A percentile compares a stretch with the other conserved stretches of the same genome.
phyloP scores from a whole-genome alignment of 2,113 vertebrate genomes.

The Sphyrna mokarran region DNA sequence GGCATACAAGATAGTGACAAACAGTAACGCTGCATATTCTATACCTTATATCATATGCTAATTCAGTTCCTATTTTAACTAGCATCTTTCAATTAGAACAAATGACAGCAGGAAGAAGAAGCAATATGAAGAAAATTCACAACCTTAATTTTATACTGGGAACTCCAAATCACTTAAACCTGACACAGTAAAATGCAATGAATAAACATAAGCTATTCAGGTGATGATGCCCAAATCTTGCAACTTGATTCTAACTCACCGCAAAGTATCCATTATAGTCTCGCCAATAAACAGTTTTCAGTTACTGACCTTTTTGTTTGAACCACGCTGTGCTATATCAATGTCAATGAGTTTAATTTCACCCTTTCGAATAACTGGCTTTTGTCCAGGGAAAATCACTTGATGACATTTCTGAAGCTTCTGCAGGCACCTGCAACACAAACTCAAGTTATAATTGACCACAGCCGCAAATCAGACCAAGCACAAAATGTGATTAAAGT shows the following conservation, averaged over 20 bases:
- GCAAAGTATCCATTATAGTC: background rate
- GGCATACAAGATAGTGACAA: background rate
- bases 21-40: background rate
- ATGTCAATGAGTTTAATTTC: constrained; percentile 75
- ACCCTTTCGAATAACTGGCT: constrained; percentile 77
- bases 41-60: background rate
- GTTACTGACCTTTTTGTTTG: constrained; percentile 84
- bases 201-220: background rate
- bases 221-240: background rate
- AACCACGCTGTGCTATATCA: constrained; percentile 72
- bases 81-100: background rate
- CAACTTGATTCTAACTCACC: background rate
- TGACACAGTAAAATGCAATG: background rate
- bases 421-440: constrained; percentile 66
- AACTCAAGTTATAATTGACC: background rate
- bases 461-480: background rate
- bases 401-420: constrained; percentile 77
- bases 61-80: background rate
- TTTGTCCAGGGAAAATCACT: constrained; percentile 70
- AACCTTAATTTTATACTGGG: background rate
- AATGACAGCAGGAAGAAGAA: background rate
- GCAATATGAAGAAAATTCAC: background rate
- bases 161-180: background rate
- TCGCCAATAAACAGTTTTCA: background rate
- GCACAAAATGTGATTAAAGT: background rate